Evolutionary conservation across 2,888 invertebrate species (phyloP), one percentile per base, ranked within the genome.

Genomic region (Pteria penguin): DNA sequence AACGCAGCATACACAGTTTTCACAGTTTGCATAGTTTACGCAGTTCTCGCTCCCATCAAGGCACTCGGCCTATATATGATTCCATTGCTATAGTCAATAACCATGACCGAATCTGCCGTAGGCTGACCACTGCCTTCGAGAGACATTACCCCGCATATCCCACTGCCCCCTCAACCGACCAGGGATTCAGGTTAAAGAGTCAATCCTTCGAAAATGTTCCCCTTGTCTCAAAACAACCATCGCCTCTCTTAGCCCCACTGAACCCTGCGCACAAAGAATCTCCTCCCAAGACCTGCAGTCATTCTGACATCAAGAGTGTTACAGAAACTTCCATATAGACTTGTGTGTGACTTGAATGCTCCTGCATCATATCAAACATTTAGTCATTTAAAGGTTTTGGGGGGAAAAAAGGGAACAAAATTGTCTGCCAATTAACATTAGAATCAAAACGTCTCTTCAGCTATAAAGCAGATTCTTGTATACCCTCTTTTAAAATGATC

Each of bases 1-100:
- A 98, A 92, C 97, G 98, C 93, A 98, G 98, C 93, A 96, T 98
- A 94, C 98, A 98, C 95, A 97, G 97, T 95, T 90, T 87, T 85
- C 90, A 91, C 83, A 90, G 90, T 80, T 88, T 89, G 75, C 90
- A 89, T 84, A 88, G 89, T 82, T 83, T 90, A 66, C 90, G 89
- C 79, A 88, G 86, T 93, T 95, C 95, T 92, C 96, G 95, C 93
- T 95, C 95, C 93, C 95, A 95, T 93, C 94, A 94, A 88, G 95
- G 95, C 92, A 94, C 95, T 36, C 88, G 87, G 66, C 85, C 86
- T 58, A 86, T 88, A 62, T 85, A 86, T 74, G 89, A 88, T 68
- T 68, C 68, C 5, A 86, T 85, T 73, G 83, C 82, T 66, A 79
- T 79, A 67, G 79, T 80, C 76, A 83, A 85, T 63, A 82, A 87